A percentile compares a stretch with the other conserved stretches of the same genome.
phyloP scores from a whole-genome alignment of 2,888 invertebrate species.

The Pterostichus madidus region DNA sequence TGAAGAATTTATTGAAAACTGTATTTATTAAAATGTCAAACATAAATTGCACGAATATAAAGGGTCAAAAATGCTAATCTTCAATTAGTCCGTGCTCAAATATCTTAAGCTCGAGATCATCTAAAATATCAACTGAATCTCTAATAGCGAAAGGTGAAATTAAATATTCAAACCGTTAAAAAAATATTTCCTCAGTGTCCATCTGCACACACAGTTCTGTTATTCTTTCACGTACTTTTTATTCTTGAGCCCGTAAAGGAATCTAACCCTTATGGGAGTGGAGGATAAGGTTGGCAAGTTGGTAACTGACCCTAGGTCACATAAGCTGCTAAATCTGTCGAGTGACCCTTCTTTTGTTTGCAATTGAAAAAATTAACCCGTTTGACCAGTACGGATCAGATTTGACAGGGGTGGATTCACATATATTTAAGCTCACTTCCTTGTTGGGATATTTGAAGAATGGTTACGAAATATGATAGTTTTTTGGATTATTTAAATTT shows the following conservation, averaged over 20 bases:
- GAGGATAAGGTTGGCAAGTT: not conserved
- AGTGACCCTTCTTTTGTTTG: conserved; percentile 48
- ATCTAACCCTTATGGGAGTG: not conserved
- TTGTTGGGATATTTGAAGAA: not conserved
- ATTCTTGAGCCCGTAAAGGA: not conserved
- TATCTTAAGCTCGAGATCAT: not conserved
- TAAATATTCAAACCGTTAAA: too few species aligned
- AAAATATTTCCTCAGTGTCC: not conserved
- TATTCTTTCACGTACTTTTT: too few species aligned
- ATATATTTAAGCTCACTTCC: not conserved
- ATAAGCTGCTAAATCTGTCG: conserved; percentile 27
- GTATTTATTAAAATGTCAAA: too few species aligned
- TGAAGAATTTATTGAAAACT: too few species aligned
- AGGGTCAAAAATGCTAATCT: too few species aligned
- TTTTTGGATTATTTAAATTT: too few species aligned
- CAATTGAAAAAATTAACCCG: conserved; percentile 53
- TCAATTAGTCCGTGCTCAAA: too few species aligned
- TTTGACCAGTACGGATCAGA: conserved; percentile 48
- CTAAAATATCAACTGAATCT: not conserved
- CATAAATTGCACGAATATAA: too few species aligned
- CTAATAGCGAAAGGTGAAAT: too few species aligned
- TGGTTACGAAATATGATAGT: too few species aligned
- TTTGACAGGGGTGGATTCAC: not conserved
- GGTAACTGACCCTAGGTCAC: conserved; percentile 54
- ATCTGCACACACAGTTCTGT: conserved; percentile 1